Evolutionary conservation across 2,888 invertebrate genomes (phyloP).

Genomic region (Polydrusus tereticollis): DNA sequence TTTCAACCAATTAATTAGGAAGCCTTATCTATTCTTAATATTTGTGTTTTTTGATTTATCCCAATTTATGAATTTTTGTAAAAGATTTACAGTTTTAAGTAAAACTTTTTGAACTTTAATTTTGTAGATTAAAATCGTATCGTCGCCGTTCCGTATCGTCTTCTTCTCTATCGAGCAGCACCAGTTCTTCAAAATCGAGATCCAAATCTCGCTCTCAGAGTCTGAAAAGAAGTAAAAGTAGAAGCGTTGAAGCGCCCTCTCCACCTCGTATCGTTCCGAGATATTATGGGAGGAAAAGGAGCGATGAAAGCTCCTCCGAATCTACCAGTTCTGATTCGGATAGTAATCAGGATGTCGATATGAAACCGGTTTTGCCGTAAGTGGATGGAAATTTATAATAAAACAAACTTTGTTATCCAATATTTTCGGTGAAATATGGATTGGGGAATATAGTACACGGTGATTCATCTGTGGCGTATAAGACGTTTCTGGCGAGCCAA

Average conservation of each 20-base stretch:
- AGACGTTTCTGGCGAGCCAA: too few species aligned
- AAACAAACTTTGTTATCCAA: background rate
- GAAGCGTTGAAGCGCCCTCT: conserved; percentile 51
- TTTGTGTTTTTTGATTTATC: too few species aligned
- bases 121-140: conserved; percentile 10
- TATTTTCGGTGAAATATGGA: background rate
- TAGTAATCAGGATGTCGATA: conserved; percentile 59
- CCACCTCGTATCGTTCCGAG: conserved; percentile 67
- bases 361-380: conserved; percentile 52
- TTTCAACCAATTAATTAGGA: too few species aligned
- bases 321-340: conserved; percentile 58
- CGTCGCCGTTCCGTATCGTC: conserved; percentile 36
- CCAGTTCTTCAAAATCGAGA: conserved; percentile 8
- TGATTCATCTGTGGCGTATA: too few species aligned
- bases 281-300: conserved; percentile 72
- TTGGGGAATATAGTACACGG: too few species aligned
- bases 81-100: too few species aligned
- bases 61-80: too few species aligned
- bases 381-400: conserved; percentile 26
- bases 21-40: too few species aligned
- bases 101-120: background rate
- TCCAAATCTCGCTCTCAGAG: conserved; percentile 11
- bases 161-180: conserved; percentile 30
- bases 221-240: conserved; percentile 10
- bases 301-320: conserved; percentile 70